phyloP scores from a whole-genome alignment of 2,113 vertebrate species.

The Eulacestoma nigropectus region DNA sequence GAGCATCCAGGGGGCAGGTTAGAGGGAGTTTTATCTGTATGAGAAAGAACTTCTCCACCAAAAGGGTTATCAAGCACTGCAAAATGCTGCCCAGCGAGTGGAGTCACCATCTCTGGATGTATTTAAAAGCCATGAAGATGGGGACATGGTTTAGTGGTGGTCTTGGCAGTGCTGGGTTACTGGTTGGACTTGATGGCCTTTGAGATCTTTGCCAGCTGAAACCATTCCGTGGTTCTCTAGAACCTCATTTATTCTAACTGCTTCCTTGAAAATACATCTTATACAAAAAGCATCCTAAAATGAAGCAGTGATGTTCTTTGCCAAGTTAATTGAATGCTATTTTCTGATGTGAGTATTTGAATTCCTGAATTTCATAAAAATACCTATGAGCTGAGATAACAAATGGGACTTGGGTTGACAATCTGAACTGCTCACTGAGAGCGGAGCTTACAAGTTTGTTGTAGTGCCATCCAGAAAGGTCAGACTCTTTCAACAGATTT shows the following conservation, averaged over 20 bases:
- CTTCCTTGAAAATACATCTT: neutral
- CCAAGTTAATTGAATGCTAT: neutral
- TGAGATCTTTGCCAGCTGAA: neutral
- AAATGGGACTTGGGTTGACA: neutral
- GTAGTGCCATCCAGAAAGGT: neutral
- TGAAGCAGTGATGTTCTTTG: neutral
- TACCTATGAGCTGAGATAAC: neutral
- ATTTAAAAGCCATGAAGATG: neutral
- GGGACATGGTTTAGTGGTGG: neutral
- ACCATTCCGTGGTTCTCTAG: neutral
- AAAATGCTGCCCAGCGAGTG: neutral
- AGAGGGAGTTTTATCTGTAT: neutral
- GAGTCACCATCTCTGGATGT: neutral
- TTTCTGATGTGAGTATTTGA: neutral
- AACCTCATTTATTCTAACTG: neutral
- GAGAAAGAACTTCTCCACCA: neutral
- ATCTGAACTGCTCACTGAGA: neutral
- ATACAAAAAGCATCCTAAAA: neutral
- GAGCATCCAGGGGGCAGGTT: neutral
- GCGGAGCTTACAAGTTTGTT: neutral
- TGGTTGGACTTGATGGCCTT: neutral
- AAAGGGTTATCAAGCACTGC: neutral
- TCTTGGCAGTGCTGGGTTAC: neutral
- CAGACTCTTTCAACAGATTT: neutral
- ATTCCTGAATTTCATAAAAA: neutral